Conservation (phyloP, 2,888 invertebrate species). For the Tipula lateralis region DNA sequence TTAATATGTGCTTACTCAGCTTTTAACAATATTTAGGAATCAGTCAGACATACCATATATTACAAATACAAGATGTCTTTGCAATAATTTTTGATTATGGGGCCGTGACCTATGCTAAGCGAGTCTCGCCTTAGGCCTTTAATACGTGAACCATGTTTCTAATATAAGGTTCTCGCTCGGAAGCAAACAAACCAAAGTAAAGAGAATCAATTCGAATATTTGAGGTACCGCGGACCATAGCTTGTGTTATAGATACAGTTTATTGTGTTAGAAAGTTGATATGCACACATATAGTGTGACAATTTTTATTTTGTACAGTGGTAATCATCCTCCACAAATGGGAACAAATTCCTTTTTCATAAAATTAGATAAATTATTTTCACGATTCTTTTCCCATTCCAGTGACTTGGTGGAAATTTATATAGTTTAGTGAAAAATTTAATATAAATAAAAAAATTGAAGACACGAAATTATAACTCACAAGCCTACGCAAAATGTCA, state of each 20-base stretch:
- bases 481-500: neutral
- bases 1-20: too few relatives aligned
- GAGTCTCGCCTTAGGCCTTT: too few relatives aligned
- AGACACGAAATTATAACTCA: conserved; percentile 11
- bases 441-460: neutral
- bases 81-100: too few relatives aligned
- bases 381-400: neutral
- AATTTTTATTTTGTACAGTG: neutral
- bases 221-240: too few relatives aligned
- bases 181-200: too few relatives aligned
- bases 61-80: too few relatives aligned
- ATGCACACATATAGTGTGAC: neutral
- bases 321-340: neutral
- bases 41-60: too few relatives aligned
- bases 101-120: too few relatives aligned
- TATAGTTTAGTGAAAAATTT: neutral
- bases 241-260: neutral
- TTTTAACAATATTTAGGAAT: too few relatives aligned
- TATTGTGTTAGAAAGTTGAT: neutral
- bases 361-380: neutral
- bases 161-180: too few relatives aligned
- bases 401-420: neutral
- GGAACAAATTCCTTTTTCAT: neutral
- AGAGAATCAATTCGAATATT: too few relatives aligned
- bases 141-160: too few relatives aligned